Evolutionary conservation across 2,888 invertebrate species (phyloP).

Genomic region (Xestoiulus laeticollis): DNA sequence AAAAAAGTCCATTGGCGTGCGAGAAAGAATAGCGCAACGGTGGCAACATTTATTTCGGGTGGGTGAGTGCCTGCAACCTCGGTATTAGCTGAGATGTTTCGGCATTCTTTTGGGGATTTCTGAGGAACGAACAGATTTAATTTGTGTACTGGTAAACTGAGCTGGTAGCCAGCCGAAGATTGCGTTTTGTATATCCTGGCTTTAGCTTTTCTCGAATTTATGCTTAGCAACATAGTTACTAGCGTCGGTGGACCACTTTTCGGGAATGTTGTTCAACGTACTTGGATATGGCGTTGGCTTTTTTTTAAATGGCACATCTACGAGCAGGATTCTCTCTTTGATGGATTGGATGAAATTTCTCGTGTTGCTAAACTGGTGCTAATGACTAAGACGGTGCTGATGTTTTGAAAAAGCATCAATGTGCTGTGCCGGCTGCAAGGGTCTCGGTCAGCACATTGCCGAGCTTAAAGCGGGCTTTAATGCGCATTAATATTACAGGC

Average conservation of each 20-base stretch:
- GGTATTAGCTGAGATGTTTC: background rate
- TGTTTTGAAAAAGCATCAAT: background rate
- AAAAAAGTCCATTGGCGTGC: background rate
- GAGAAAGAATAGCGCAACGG: background rate
- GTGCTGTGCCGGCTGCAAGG: background rate
- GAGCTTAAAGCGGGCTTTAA: background rate
- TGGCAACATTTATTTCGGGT: conserved; percentile 2
- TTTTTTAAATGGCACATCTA: background rate
- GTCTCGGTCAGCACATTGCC: background rate
- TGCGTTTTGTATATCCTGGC: background rate
- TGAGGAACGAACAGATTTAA: background rate
- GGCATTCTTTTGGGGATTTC: background rate
- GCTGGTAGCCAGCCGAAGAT: background rate
- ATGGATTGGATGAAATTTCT: background rate
- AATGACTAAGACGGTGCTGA: background rate
- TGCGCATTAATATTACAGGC: too few species aligned
- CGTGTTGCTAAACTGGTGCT: background rate
- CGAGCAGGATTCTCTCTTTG: background rate
- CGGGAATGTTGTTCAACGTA: background rate
- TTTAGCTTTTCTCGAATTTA: background rate
- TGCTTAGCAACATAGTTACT: background rate
- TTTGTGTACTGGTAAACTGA: background rate
- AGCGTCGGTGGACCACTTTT: background rate
- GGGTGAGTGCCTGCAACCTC: background rate
- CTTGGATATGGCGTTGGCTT: background rate